phyloP scores from a whole-genome alignment of 2,888 invertebrate genomes.

The Yponomeuta plumbellus region DNA sequence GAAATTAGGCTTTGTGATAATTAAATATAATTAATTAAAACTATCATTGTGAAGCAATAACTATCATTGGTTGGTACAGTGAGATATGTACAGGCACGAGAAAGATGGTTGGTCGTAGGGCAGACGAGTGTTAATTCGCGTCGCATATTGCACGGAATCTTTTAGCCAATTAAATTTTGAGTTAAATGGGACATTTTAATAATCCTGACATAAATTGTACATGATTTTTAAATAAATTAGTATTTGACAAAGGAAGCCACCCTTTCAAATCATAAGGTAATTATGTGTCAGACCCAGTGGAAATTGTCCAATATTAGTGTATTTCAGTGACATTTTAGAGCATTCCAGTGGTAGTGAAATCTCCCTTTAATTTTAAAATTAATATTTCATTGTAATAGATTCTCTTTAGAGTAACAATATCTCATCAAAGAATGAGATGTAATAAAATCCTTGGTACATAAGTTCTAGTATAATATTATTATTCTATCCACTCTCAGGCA shows the following conservation, averaged over 20 bases:
- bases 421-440: constrained; percentile 43
- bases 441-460: constrained; percentile 23
- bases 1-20: constrained; percentile 43
- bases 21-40: constrained; percentile 16
- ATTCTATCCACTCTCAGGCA: constrained; percentile 11
- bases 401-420: constrained; percentile 23
- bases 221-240: constrained; percentile 5
- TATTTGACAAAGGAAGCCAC: constrained; percentile 2
- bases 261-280: not conserved
- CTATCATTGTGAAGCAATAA: constrained; percentile 41
- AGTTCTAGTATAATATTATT: constrained; percentile 21
- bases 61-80: not conserved
- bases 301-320: constrained; percentile 15
- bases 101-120: not conserved
- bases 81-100: not conserved
- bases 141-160: not conserved
- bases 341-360: constrained; percentile 58
- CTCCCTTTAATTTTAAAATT: constrained; percentile 33
- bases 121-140: not conserved
- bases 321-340: constrained; percentile 45
- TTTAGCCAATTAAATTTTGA: constrained; percentile 8
- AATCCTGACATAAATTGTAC: constrained; percentile 10
- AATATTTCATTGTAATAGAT: constrained; percentile 32
- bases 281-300: not conserved
- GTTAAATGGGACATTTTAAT: constrained; percentile 11